phyloP scores from a whole-genome alignment of 2,113 vertebrate species.

The Thunnus maccoyii region DNA sequence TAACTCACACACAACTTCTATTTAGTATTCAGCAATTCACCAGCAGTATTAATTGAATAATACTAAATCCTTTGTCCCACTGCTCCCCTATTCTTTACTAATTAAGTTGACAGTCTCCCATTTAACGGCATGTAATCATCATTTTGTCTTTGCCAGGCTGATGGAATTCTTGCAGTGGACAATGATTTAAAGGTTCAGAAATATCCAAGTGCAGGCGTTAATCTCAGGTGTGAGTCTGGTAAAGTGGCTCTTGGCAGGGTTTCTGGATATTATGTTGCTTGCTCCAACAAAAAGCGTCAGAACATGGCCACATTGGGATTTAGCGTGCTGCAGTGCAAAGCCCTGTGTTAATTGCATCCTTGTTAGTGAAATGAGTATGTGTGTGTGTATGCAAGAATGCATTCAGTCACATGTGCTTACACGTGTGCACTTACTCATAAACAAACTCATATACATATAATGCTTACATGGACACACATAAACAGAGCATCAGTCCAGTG shows the following conservation, averaged over 20 bases:
- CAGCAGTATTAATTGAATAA: background rate
- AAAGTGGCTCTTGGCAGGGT: conserved; percentile 6
- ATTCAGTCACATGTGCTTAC: conserved; percentile 24
- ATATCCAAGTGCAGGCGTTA: background rate
- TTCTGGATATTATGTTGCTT: conserved; percentile 32
- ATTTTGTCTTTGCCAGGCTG: background rate
- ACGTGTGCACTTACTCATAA: conserved; percentile 41
- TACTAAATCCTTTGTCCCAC: background rate
- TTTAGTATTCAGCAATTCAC: conserved; percentile 12
- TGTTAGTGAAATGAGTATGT: conserved; percentile 6
- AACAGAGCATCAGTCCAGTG: conserved; percentile 58
- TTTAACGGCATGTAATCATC: background rate
- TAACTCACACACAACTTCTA: background rate
- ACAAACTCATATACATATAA: conserved; percentile 28
- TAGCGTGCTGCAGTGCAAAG: conserved; percentile 2
- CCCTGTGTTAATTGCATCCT: conserved; percentile 44
- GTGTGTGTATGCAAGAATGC: conserved; percentile 13
- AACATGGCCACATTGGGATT: conserved; percentile 33
- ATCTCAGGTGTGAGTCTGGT: conserved; percentile 54
- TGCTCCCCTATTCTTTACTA: background rate
- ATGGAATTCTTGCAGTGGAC: background rate
- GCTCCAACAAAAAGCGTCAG: conserved; percentile 18
- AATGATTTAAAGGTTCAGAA: conserved; percentile 20
- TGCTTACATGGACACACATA: conserved; percentile 29
- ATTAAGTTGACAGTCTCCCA: background rate